Evolutionary conservation across 1,140 invertebrate genomes (phyloP).

Genomic region (Scaptomyza pallida): DNA sequence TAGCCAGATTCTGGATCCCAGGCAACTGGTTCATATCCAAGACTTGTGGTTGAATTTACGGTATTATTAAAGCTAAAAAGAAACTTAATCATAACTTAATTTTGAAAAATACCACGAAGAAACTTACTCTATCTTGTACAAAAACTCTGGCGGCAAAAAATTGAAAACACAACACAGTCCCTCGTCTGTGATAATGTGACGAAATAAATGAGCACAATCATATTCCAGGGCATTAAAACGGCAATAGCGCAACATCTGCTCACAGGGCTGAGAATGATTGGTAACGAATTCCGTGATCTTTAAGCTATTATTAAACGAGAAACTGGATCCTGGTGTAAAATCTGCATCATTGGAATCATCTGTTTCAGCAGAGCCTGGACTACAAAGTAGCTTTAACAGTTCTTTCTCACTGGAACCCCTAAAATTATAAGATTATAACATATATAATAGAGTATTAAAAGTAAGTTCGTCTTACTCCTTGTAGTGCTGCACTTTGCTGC

Average conservation of each 20-base stretch:
- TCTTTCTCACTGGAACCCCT: constrained; percentile 55
- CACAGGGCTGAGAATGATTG: constrained; percentile 87
- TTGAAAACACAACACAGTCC: constrained; percentile 93
- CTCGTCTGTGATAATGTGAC: constrained; percentile 90
- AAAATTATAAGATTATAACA: background rate
- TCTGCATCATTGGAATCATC: background rate
- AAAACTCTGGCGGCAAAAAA: constrained; percentile 87
- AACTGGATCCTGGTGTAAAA: background rate
- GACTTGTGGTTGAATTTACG: constrained; percentile 28
- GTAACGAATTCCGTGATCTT: constrained; percentile 57
- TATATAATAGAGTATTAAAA: too few species aligned
- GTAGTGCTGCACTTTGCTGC: constrained; percentile 79
- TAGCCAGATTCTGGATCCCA: constrained; percentile 91
- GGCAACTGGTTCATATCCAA: constrained; percentile 84
- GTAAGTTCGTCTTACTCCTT: constrained; percentile 43
- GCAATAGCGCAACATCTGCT: constrained; percentile 88
- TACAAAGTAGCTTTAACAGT: constrained; percentile 56
- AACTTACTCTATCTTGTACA: constrained; percentile 86
- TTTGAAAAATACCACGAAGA: too few species aligned
- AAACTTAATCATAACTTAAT: too few species aligned
- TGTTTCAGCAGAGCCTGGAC: constrained; percentile 13
- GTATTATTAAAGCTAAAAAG: constrained; percentile 18
- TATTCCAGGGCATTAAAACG: constrained; percentile 86
- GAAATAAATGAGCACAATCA: constrained; percentile 89
- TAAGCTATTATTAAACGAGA: constrained; percentile 49